Evolutionary conservation across 2,888 invertebrate genomes (phyloP), one percentile per base, ranked within the genome.

Genomic region (Lepidonotus clava): DNA sequence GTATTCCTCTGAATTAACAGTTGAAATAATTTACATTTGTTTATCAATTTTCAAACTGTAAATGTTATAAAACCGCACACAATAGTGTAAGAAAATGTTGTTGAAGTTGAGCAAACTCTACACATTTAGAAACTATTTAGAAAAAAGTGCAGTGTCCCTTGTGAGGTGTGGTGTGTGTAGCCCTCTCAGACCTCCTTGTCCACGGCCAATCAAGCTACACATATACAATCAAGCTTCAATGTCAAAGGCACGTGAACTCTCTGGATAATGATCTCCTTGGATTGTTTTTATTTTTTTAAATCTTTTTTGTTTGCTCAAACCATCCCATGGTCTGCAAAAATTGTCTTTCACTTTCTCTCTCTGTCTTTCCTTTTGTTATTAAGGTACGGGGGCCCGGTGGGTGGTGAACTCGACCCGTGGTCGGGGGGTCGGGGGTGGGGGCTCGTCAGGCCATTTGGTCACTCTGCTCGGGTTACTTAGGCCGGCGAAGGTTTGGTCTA

Each of bases 221-320:
- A 80, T 41, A 34, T 40, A 80, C 51, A 80, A 46, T 51, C 80
- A 80, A 80, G 80, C 80, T 24, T 80, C 28, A 80, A 80, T 80
- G 80, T 80, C 80, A 80, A 80, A 80, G 80, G 80, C 80, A 80
- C 80, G 51, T 80, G 80, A 80, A 80, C 80, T 80, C 80, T 80
- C 80, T 80, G 80, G 80, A 80, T 80, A 80, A 80, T 32, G 21
- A 46, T 36, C 38, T 38, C 38, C 21, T 71, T 11, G 21, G 38
- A 71, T 71, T 71, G n/a, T n/a, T n/a, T n/a, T n/a, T n/a, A n/a
- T n/a, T n/a, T n/a, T n/a, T n/a, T n/a, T n/a, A n/a, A n/a, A n/a
- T n/a, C n/a, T n/a, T n/a, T n/a, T n/a, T n/a, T n/a, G n/a, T n/a
- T n/a, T n/a, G n/a, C n/a, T 71, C 71, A 71, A 71, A 34, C 71